Evolutionary conservation across 1,140 invertebrate species (phyloP), one percentile per base, ranked within the genome.

Genomic region (Archegozetes longisetosus): DNA sequence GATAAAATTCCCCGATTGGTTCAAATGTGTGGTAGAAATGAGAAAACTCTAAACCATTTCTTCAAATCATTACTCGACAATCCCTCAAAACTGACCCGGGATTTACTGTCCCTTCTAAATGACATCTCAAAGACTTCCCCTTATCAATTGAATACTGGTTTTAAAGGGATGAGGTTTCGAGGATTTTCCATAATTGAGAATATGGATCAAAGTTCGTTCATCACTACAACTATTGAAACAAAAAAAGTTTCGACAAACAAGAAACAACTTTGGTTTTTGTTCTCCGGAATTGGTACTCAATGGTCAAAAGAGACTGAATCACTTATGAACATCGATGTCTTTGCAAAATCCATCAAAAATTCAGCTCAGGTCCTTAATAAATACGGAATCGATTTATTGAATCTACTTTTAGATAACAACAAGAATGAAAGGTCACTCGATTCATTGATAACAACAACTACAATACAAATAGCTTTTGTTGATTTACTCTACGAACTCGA

Each of bases 281-380:
- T 93, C 73, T 86, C 90, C 52, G 94, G 93, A 32, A 97, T 97
- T 91, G 94, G 93, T 13, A 83, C 84, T 40, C 93, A 98, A 74
- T 98, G 92, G 92, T 76, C 82, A 50, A 88, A 87, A 61, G 97
- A 97, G 92, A 90, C 81, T 4, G 81, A 82, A 68, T 78, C 84
- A 23, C 74, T 98, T 40, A 82, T 96, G 77, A 68, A 76, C 46
- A 75, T 98, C 40, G 82, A 88, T 51, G 4, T 27, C 12, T 25
- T 64, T 22, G 3, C 9, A 9, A 12, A 26, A 6, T 4, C 12
- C n/a, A 50, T 61, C 25, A 1, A 25, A 1, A 40, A 23, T 9
- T 48, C 25, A 12, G 9, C 24, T 32, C 9, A 14, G 32, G 40
- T 27, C 4, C 23, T 61, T 2, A 53, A 58, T 40, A 12, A 17